Percentiles rank a stretch among this genome's conserved stretches.
phyloP scores from a whole-genome alignment of 1,140 invertebrate species.

The Sarcophaga peregrina region DNA sequence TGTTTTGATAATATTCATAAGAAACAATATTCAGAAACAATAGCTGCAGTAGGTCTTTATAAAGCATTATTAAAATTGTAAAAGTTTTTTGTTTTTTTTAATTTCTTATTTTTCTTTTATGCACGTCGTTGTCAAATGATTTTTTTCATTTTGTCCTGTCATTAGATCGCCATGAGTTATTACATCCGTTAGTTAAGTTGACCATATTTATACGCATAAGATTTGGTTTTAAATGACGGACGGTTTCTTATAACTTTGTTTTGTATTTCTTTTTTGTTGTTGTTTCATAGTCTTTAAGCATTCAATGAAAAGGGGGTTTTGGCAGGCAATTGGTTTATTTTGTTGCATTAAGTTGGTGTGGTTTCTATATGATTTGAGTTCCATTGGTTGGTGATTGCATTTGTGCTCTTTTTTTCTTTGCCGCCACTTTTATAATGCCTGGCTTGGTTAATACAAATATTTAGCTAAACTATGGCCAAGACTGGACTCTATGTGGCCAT shows the following conservation, averaged over 20 bases:
- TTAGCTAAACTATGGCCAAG: background rate
- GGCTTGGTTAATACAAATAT: background rate
- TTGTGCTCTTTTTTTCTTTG: background rate
- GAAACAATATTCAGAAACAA: too few relatives aligned
- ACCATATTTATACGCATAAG: background rate
- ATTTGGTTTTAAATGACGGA: too few relatives aligned
- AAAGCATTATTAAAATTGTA: too few relatives aligned
- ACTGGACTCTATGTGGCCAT: background rate
- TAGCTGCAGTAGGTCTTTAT: too few relatives aligned
- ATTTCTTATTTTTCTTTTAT: constrained; percentile 11
- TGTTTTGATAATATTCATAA: too few relatives aligned
- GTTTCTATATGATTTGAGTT: background rate
- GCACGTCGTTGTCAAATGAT: constrained; percentile 37
- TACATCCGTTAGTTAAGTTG: constrained; percentile 32
- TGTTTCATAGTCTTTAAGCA: background rate
- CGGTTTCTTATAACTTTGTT: background rate
- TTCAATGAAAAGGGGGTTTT: background rate
- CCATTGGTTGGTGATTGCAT: background rate
- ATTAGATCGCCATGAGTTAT: constrained; percentile 37
- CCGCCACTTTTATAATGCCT: background rate
- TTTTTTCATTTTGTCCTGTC: constrained; percentile 37
- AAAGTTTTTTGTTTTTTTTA: constrained; percentile 6
- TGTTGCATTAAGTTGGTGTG: constrained; percentile 8
- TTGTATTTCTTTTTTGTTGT: background rate
- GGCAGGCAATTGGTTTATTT: background rate